A percentile compares a stretch with the other conserved stretches of the same genome.
phyloP scores from a whole-genome alignment of 2,888 invertebrate species.

The Drosophila hamatofila region DNA sequence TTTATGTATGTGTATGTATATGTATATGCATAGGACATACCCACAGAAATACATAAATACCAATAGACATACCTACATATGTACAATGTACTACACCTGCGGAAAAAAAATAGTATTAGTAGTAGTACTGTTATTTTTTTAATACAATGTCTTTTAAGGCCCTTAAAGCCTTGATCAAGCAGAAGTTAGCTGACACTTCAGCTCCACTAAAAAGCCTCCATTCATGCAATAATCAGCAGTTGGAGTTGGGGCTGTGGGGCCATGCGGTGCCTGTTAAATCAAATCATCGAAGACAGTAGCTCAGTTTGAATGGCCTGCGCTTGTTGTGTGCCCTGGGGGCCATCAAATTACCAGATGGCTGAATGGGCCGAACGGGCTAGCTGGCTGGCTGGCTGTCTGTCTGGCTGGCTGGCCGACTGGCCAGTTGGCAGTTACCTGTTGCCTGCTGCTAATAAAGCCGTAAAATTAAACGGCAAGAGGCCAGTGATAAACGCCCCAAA shows the following conservation, averaged over 20 bases:
- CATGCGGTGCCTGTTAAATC: slow-evolving; percentile 38
- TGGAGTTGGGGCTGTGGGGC: slow-evolving; percentile 13
- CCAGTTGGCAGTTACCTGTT: neutral
- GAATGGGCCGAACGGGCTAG: slow-evolving; percentile 14
- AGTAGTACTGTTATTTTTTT: too few species aligned
- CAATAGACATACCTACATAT: neutral
- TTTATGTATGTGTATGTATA: too few species aligned
- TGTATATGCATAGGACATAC: too few species aligned
- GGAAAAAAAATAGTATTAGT: too few species aligned
- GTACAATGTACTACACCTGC: too few species aligned
- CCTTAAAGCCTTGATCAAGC: neutral
- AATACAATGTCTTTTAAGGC: too few species aligned
- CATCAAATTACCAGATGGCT: slow-evolving; percentile 66
- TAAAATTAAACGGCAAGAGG: slow-evolving; percentile 78
- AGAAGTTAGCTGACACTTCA: neutral
- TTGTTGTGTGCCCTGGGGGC: slow-evolving; percentile 58
- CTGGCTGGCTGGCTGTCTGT: slow-evolving; percentile 12
- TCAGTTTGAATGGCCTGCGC: slow-evolving; percentile 55
- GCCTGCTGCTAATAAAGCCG: slow-evolving; percentile 70
- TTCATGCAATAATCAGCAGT: slow-evolving; percentile 22
- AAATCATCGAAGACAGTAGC: slow-evolving; percentile 67
- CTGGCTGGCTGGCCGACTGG: slow-evolving; percentile 5
- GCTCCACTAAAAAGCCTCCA: neutral
- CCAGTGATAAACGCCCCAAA: slow-evolving; percentile 72
- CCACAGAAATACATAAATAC: too few species aligned